phyloP scores from a whole-genome alignment of 2,113 vertebrate species.

The Crotalus tigris region DNA sequence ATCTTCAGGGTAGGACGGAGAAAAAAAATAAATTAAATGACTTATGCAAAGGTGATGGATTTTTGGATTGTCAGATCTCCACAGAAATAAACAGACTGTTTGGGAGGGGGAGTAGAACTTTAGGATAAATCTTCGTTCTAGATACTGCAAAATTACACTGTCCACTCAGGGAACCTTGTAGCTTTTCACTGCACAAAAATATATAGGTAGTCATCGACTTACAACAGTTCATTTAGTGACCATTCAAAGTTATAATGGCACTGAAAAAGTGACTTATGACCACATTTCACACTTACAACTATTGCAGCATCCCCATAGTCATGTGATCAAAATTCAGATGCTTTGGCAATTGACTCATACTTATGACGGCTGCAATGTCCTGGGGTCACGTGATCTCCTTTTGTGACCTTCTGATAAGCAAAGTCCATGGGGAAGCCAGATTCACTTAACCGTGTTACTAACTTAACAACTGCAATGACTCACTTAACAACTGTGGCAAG shows the following conservation, averaged over 20 bases:
- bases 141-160: background rate
- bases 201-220: background rate
- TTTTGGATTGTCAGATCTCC: background rate
- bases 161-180: background rate
- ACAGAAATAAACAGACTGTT: background rate
- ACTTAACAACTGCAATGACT: background rate
- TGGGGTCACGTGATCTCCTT: background rate
- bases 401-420: background rate
- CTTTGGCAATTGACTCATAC: background rate
- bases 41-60: background rate
- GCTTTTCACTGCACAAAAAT: background rate
- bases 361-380: background rate
- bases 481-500: background rate
- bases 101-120: background rate
- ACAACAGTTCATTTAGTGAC: background rate
- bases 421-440: background rate
- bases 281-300: background rate
- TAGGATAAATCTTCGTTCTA: background rate
- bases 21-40: background rate
- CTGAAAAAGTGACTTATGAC: background rate
- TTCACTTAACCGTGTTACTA: accelerated
- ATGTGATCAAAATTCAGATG: background rate
- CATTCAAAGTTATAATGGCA: background rate
- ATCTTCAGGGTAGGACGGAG: background rate
- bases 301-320: background rate